Percentiles rank a stretch among this genome's conserved stretches.
Conservation (phyloP, 2,113 vertebrate species). For the Lanius ludovicianus region DNA sequence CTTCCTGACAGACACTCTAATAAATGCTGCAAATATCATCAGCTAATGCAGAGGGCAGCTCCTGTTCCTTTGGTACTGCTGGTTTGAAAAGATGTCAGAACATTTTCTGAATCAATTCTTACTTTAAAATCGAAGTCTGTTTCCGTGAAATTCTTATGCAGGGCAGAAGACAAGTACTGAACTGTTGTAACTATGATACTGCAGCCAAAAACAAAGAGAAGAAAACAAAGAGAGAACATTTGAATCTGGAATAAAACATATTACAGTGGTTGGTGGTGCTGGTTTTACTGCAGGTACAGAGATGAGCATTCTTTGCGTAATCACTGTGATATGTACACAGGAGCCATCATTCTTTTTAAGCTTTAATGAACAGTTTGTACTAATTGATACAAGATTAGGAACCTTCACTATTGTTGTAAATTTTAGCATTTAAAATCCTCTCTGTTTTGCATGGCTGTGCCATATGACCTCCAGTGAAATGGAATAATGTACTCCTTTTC, state of each 20-base stretch:
- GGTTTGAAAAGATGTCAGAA: background rate
- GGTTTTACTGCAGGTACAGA: background rate
- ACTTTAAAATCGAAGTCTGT: slow-evolving; percentile 98
- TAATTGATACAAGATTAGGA: background rate
- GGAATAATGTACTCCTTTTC: background rate
- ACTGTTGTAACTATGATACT: slow-evolving; percentile 96
- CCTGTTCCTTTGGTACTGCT: background rate
- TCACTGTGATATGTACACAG: background rate
- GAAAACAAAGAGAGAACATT: background rate
- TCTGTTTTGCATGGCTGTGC: background rate
- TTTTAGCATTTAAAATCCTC: background rate
- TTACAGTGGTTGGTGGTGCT: background rate
- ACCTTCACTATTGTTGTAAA: background rate
- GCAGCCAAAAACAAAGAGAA: slow-evolving; percentile 50
- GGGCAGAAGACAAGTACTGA: slow-evolving; percentile 90
- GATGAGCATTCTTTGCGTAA: background rate
- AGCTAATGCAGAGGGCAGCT: background rate
- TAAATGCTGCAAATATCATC: background rate
- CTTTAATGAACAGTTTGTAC: background rate
- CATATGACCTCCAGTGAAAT: background rate
- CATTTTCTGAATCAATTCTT: slow-evolving; percentile 17
- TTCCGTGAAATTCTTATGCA: slow-evolving; percentile 97
- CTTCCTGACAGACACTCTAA: background rate
- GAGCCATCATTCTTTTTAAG: background rate
- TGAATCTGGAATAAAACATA: background rate